Evolutionary conservation across 1,140 invertebrate genomes (phyloP).

Genomic region (Hylaeus anthracinus): DNA sequence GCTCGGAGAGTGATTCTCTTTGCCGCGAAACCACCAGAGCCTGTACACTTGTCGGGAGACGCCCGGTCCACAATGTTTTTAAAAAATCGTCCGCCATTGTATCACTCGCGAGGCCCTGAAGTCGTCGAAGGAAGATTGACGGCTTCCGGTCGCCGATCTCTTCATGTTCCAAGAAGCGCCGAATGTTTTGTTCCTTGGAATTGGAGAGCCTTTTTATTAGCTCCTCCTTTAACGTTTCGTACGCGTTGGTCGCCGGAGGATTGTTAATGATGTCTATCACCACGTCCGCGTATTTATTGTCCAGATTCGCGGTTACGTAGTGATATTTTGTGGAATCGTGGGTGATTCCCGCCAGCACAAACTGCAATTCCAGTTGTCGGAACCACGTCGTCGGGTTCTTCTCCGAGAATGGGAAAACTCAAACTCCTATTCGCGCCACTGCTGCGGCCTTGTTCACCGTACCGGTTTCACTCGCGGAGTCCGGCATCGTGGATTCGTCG

Average conservation of each 20-base stretch:
- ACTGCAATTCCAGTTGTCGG: slow-evolving; percentile 25
- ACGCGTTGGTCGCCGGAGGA: slow-evolving; percentile 31
- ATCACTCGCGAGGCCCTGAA: slow-evolving; percentile 40
- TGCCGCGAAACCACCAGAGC: slow-evolving; percentile 39
- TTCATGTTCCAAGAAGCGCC: slow-evolving; percentile 64
- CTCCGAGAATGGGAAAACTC: not conserved
- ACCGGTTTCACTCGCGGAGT: too few species aligned
- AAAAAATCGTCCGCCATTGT: slow-evolving; percentile 36
- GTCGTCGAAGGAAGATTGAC: slow-evolving; percentile 61
- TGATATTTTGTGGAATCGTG: slow-evolving; percentile 60
- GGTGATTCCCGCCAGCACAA: slow-evolving; percentile 48
- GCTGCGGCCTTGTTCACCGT: too few species aligned
- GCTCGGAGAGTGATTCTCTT: slow-evolving; percentile 25
- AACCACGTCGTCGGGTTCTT: not conserved
- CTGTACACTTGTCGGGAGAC: slow-evolving; percentile 46
- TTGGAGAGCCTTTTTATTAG: slow-evolving; percentile 59
- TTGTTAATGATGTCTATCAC: slow-evolving; percentile 42
- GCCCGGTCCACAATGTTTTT: slow-evolving; percentile 43
- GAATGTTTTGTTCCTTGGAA: slow-evolving; percentile 59
- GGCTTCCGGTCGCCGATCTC: slow-evolving; percentile 70
- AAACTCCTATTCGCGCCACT: not conserved
- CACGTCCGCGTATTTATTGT: not conserved
- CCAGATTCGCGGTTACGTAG: slow-evolving; percentile 32
- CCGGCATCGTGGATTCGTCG: too few species aligned
- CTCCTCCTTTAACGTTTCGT: slow-evolving; percentile 63